Conservation (phyloP, 2,797 vertebrate species). For the Meda fulgida region DNA sequence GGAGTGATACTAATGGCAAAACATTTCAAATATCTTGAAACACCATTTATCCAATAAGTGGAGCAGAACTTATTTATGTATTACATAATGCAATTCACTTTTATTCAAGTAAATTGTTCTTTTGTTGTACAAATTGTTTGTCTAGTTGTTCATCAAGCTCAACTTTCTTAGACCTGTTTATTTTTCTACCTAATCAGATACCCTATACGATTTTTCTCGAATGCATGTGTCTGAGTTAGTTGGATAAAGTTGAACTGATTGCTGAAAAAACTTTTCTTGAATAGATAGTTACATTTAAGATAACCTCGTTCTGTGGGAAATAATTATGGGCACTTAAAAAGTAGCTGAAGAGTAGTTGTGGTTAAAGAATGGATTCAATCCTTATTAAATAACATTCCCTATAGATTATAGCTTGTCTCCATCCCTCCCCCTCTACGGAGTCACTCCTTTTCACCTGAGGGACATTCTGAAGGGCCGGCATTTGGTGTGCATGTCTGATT, state of each 20-base stretch:
- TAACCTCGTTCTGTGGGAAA: not conserved
- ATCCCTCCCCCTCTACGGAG: not conserved
- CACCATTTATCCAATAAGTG: not conserved
- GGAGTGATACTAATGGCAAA: not conserved
- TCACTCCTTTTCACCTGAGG: not conserved
- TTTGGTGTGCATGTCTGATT: slow-evolving; percentile 49
- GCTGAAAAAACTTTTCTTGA: not conserved
- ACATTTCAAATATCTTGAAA: not conserved
- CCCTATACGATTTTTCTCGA: not conserved
- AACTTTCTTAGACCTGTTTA: not conserved
- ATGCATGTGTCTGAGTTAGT: not conserved
- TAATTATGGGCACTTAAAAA: not conserved
- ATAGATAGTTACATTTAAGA: not conserved
- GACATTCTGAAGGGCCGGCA: slow-evolving; percentile 32
- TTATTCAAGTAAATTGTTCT: not conserved
- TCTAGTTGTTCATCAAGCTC: not conserved
- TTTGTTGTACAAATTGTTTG: not conserved
- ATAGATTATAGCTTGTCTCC: not conserved
- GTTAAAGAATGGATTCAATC: not conserved
- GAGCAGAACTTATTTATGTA: not conserved
- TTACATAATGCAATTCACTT: not conserved
- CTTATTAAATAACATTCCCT: not conserved
- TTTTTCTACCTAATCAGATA: slow-evolving; percentile 4
- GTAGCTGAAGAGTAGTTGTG: not conserved
- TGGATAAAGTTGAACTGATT: slow-evolving; percentile 13